Conservation (phyloP, 2,888 invertebrate species). For the Drosophila bunnanda region DNA sequence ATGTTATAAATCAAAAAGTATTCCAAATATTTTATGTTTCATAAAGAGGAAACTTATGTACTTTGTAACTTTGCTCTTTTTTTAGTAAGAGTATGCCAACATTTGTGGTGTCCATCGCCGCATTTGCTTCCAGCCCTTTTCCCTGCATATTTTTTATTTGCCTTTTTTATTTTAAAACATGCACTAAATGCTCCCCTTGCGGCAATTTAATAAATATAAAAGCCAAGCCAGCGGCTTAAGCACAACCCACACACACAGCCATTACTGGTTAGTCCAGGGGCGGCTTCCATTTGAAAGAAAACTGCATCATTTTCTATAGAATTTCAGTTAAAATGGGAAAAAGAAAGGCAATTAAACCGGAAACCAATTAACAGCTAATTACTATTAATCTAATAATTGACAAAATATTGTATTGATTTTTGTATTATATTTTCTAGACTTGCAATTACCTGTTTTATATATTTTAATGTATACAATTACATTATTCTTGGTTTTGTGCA, state of each 20-base stretch:
- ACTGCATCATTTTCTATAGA: background rate
- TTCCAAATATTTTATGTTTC: too few relatives aligned
- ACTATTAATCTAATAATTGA: background rate
- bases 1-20: background rate
- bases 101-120: background rate
- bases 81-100: constrained; percentile 30
- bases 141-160: constrained; percentile 10
- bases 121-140: background rate
- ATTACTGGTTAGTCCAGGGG: constrained; percentile 26
- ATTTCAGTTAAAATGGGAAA: background rate
- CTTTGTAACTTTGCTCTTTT: constrained; percentile 3
- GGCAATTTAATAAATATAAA: constrained; percentile 78
- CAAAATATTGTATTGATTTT: too few relatives aligned
- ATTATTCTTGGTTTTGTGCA: too few relatives aligned
- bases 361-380: constrained; percentile 1
- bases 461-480: too few relatives aligned
- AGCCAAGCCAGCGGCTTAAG: constrained; percentile 59
- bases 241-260: constrained; percentile 18
- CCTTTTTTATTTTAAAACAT: constrained; percentile 63
- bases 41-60: too few relatives aligned
- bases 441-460: background rate
- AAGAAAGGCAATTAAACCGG: background rate
- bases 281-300: constrained; percentile 8
- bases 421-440: background rate
- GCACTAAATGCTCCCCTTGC: constrained; percentile 77